Evolutionary conservation across 2,797 vertebrate species (phyloP), one percentile per base, ranked within the genome.

Genomic region (Squalus acanthias): DNA sequence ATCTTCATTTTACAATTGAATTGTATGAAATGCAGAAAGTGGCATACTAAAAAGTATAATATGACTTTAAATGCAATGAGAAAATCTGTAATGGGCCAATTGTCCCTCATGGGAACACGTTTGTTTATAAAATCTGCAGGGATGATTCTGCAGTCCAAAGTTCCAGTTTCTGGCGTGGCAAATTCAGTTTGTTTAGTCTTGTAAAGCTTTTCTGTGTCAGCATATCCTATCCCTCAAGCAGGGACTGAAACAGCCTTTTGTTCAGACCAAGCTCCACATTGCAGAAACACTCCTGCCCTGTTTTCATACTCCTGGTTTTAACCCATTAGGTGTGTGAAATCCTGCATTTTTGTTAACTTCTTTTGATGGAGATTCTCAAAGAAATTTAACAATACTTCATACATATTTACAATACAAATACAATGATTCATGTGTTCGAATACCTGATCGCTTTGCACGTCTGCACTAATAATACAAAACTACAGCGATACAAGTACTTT

Each of bases 301-400:
- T 7, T 85, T 85, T 17, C 17, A 3, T 39, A 20, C 24, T 89
- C 53, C 29, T 89, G 26, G 50, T 89, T 88, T 88, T 89, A 89
- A 15, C 87, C 10, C 88, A 91, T 33, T 60, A 29, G 88, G 2
- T 89, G 57, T 89, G 88, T 57, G 53, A 60, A 89, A 63, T n/a
- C 15, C 15, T 7, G 7, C 9, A 89, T 60, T 89, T 89, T 60
- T 53, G 22, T 29, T 60, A 26, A 33, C 57, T n/a, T 29, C 4
- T 88, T 60, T 89, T 63, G 88, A 63, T 15, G 57, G 57, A 89
- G 88, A 33, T 91, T 93, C 15, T 93, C 91, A 93, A 93, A 39
- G 15, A n/a, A 92, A 69, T n/a, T 46, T 93, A 10, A 46, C 91
- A 67, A 67, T 33, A 39, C 20, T 69, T 69, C n/a, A 93, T 10